These are phyloP conservation scores for Halcyon senegalensis DNA, from an alignment of 2,113 vertebrate genomes.

Conservation along the genomic window DNA sequence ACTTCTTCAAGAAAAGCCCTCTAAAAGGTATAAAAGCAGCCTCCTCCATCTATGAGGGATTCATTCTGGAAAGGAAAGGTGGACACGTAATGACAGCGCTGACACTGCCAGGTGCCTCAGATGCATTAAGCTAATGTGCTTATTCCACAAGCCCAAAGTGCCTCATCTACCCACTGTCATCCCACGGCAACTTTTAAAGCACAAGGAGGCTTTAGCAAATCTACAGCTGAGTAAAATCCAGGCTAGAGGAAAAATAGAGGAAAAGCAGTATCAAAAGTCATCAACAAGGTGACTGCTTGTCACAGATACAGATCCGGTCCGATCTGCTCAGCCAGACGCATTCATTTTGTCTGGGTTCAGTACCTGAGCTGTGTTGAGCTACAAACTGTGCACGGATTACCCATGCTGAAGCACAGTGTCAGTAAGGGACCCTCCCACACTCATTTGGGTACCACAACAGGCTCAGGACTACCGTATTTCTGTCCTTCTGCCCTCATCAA, in stretches of 20 bases:
- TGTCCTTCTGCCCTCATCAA: background rate
- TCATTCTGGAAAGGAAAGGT: background rate
- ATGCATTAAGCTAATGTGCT: background rate
- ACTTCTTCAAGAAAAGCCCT: background rate
- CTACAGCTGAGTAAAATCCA: background rate
- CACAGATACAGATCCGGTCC: background rate
- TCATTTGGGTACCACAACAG: accelerated
- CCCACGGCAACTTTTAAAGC: background rate
- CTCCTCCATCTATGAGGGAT: background rate
- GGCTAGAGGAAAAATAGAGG: background rate
- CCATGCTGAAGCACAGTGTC: background rate
- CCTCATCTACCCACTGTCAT: background rate
- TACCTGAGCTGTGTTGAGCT: background rate
- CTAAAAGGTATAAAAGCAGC: background rate
- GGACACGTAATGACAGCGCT: accelerated
- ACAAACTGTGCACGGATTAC: background rate
- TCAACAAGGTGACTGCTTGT: background rate
- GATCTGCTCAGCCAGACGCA: background rate
- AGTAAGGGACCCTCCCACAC: background rate
- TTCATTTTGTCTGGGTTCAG: background rate
- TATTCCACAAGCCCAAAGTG: background rate
- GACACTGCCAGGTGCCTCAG: background rate
- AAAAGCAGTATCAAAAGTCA: background rate
- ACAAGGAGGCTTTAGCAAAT: background rate
- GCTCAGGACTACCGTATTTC: background rate